phyloP scores from a whole-genome alignment of 2,888 invertebrate genomes.

The Nipponacmea schrenckii region DNA sequence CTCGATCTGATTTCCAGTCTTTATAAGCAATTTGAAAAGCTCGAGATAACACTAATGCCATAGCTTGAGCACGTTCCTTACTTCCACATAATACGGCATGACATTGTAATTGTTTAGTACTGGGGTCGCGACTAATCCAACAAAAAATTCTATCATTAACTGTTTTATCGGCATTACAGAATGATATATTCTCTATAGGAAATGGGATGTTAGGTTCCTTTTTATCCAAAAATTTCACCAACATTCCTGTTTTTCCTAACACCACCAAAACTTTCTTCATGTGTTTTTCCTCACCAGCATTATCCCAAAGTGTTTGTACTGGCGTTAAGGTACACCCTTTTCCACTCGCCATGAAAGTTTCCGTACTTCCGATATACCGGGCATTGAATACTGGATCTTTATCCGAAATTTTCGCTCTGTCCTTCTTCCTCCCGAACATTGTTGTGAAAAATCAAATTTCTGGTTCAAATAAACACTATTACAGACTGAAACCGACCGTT shows the following conservation, averaged over 20 bases:
- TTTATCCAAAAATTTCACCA: conserved; percentile 44
- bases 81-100: conserved; percentile 56
- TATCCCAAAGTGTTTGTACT: conserved; percentile 60
- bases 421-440: conserved; percentile 51
- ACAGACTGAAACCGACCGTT: neutral
- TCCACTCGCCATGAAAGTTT: conserved; percentile 52
- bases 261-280: conserved; percentile 43
- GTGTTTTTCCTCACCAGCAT: conserved; percentile 45
- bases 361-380: conserved; percentile 51
- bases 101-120: conserved; percentile 35
- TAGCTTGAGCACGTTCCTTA: conserved; percentile 50
- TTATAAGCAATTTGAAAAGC: conserved; percentile 60
- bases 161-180: conserved; percentile 52
- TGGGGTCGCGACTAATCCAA: conserved; percentile 51
- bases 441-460: conserved; percentile 4
- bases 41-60: conserved; percentile 52
- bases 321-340: conserved; percentile 52
- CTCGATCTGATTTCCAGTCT: conserved; percentile 53
- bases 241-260: conserved; percentile 45
- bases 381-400: conserved; percentile 55
- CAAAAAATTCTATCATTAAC: conserved; percentile 56
- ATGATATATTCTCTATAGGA: conserved; percentile 56
- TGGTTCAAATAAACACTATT: neutral
- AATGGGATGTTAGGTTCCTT: conserved; percentile 37
- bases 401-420: conserved; percentile 54